phyloP scores from a whole-genome alignment of 1,140 invertebrate species.

The Ostrea denselamellosa region DNA sequence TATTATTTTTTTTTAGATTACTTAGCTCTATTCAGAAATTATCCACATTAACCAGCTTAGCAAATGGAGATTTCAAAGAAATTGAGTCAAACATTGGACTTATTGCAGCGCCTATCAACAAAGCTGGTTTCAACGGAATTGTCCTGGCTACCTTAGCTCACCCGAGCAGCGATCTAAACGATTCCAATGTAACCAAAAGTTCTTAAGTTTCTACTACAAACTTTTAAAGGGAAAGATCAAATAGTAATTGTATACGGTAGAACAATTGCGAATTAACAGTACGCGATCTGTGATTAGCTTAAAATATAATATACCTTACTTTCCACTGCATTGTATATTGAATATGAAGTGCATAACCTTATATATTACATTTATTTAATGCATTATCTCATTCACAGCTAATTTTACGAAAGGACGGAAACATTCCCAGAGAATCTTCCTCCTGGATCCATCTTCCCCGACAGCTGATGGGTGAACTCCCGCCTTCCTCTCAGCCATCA shows the following conservation, averaged over 20 bases:
- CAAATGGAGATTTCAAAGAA: background rate
- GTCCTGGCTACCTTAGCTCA: background rate
- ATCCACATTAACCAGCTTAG: background rate
- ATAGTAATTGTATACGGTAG: background rate
- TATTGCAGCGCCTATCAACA: background rate
- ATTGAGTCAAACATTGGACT: background rate
- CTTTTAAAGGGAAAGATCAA: background rate
- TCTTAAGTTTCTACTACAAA: background rate
- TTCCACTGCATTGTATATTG: no score
- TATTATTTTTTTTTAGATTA: background rate
- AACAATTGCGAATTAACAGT: background rate
- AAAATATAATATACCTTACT: background rate
- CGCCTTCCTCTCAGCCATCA: background rate
- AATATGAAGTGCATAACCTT: no score
- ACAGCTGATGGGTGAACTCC: background rate
- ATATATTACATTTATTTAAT: no score
- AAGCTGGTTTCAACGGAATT: background rate
- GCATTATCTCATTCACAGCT: background rate
- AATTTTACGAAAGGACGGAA: background rate
- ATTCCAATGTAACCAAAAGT: background rate
- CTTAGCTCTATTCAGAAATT: background rate
- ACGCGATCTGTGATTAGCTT: background rate
- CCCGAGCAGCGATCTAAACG: background rate
- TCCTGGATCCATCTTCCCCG: slow-evolving; percentile 30
- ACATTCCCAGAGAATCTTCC: background rate